Evolutionary conservation across 2,888 invertebrate species (phyloP), one percentile per base, ranked within the genome.

Genomic region (Augiades crinisus): DNA sequence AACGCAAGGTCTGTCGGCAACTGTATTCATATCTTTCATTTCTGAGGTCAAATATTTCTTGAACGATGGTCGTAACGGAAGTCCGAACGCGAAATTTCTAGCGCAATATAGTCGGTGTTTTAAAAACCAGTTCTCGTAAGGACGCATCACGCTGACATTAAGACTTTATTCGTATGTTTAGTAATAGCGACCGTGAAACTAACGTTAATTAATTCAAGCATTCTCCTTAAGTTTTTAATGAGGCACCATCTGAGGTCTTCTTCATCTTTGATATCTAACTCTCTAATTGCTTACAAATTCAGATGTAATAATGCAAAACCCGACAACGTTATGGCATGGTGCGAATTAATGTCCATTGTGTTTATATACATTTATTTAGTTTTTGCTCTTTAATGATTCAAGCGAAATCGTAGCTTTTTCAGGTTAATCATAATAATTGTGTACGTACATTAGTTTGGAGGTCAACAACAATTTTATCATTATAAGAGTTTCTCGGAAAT

Each of bases 271-370:
- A n/a, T 13, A 12, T 13, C n/a, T 44, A 44, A 44, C 31, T 44
- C 21, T 43, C 43, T n/a, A n/a, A n/a, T n/a, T n/a, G n/a, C n/a
- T 44, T 33, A 21, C 19, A 21, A 44, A 44, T 21, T 44, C 31
- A 12, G 3, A 43, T 31, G 12, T 31, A 10, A 12, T 43, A 43
- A 30, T 31, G 43, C 17, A 43, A 43, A 3, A 31, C 8, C 16
- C 17, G 12, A 16, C 7, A 41, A 41, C 13, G 17, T 10, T 41
- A 2, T 30, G 10, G 17, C 17, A 43, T 14, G 16, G 27, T 12
- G 24, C 27, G 19, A 12, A 12, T 31, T 43, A 43, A 10, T 19
- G 13, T 43, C 30, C 12, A 19, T 30, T 27, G 5, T 19, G 4
- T 27, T 5, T 22, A 22, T 22, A 16, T 41, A 27, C 3, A 27